phyloP scores from a whole-genome alignment of 2,888 invertebrate genomes.

The Isoperla grammatica region DNA sequence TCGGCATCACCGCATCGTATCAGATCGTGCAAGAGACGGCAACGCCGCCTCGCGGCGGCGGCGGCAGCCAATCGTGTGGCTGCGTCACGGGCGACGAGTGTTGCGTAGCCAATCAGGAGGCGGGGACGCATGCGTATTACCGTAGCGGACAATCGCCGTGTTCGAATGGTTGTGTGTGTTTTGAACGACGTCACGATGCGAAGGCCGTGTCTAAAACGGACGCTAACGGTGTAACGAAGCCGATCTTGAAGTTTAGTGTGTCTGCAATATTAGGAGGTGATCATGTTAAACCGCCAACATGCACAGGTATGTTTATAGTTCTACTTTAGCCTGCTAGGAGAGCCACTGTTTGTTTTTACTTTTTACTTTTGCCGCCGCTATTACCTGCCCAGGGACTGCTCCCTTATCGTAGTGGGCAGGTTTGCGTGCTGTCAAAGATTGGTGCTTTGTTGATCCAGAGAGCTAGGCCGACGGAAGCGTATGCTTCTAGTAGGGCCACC shows the following conservation, averaged over 20 bases:
- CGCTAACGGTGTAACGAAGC: constrained; percentile 48
- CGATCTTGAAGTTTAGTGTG: constrained; percentile 86
- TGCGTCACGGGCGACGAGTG: constrained; percentile 22
- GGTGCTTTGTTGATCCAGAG: too few species aligned
- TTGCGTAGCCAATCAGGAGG: constrained; percentile 14
- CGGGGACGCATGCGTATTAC: not conserved
- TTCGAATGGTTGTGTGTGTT: constrained; percentile 37
- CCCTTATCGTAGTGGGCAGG: too few species aligned
- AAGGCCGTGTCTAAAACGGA: constrained; percentile 16
- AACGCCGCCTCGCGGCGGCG: constrained; percentile 16
- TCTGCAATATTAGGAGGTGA: constrained; percentile 79
- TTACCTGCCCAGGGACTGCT: too few species aligned
- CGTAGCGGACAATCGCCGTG: not conserved
- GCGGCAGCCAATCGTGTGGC: constrained; percentile 19
- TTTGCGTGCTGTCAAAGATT: too few species aligned
- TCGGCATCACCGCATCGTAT: constrained; percentile 29
- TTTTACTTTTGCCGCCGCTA: too few species aligned
- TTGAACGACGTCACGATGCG: constrained; percentile 39
- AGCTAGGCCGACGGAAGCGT: too few species aligned
- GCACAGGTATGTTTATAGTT: constrained; percentile 31
- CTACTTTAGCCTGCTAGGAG: too few species aligned
- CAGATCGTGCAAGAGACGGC: constrained; percentile 28
- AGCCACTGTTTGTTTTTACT: too few species aligned
- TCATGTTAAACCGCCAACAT: constrained; percentile 35
- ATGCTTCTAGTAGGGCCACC: too few species aligned